Base-by-base conservation (phyloP, 2,888 invertebrate genomes). In the Napeogenes inachia region DNA sequence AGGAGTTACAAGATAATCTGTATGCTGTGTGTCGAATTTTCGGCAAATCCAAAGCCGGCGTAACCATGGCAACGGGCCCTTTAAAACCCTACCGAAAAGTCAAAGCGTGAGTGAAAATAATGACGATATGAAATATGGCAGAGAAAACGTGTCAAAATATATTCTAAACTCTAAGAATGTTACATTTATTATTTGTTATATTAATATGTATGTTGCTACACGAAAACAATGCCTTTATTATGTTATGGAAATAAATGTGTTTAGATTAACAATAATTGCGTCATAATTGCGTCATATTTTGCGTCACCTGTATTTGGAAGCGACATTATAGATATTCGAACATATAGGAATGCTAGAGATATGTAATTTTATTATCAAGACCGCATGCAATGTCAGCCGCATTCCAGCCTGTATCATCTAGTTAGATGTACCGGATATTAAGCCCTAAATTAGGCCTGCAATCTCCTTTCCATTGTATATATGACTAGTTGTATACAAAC, bases 81-180 rank as follows among this genome's bases (percentile, higher is more conserved):
- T 75, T 76, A 79, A 75, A 76, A 74, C 79, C 79, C 82, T 76
- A 74, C 72, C 67, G 65, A 65, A 65, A 70, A 76, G 77, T 82
- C 82, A 81, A 77, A 78, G 80, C 78, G 77, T 63, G 79, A 80
- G 77, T 73, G 76, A 75, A 83, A 84, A 85, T 87, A 89, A 88
- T 87, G 87, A 87, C 79, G 76, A 73, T 73, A 77, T 75, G 80
- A 85, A 83, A 85, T 81, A 84, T 80, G 79, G 76, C 78, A 77
- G 78, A 65, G 68, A 8, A 50, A 3, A 50, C 42, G 42, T 42
- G 42, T 42, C 42, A 42, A 12, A 42, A 42, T 42, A 42, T 42
- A 42, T 42, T 42, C 8, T 42, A 10, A 42, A 45, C 45, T 35
- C 13, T 54, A 46, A 53, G 30, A 46, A 38, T 33, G 50, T 13